Evolutionary conservation across 1,140 invertebrate species (phyloP), one percentile per base, ranked within the genome.

Genomic region (Zaprionus ghesquierei): DNA sequence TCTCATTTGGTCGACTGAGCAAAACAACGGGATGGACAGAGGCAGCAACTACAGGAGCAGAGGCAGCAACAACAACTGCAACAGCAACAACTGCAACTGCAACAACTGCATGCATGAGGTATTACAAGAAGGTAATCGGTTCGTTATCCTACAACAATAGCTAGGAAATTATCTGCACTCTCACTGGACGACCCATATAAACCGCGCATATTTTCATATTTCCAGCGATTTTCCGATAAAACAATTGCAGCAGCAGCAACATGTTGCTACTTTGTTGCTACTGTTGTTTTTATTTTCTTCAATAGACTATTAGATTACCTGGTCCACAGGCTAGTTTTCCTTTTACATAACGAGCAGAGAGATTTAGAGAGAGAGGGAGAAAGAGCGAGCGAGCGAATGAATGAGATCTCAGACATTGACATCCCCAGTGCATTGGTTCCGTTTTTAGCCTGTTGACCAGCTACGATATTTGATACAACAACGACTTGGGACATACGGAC

Each of bases 61-160:
- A 18, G 18, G 41, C 41, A 46, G 41, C 41, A 46, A 46, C 41
- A 44, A 44, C 15, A 20, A 20, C 15, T 20, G 31, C 38, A 61
- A 20, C 41, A 46, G 18, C 15, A 18, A 23, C 41, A 65, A 35
- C 58, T 33, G 66, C 41, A 29, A 18, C 46, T 54, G 64, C 46
- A 60, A 35, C 66, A 65, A 53, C 49, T 35, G 59, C 31, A 53
- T 49, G 51, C 41, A 73, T 51, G 78, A 75, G 55, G 58, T 79
- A 69, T 68, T 81, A 54, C 66, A 64, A 60, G 60, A 63, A 61
- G 69, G 75, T 87, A 81, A 81, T 71, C 79, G 84, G 84, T 79
- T 87, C 79, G 85, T 79, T 87, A 87, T 87, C 84, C 84, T 87
- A 73, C 51, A 79, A 87, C 84, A 87, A 87, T 87, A 80, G 84